Evolutionary conservation across 2,888 invertebrate genomes (phyloP), one percentile per base, ranked within the genome.

Genomic region (Seira musarum): DNA sequence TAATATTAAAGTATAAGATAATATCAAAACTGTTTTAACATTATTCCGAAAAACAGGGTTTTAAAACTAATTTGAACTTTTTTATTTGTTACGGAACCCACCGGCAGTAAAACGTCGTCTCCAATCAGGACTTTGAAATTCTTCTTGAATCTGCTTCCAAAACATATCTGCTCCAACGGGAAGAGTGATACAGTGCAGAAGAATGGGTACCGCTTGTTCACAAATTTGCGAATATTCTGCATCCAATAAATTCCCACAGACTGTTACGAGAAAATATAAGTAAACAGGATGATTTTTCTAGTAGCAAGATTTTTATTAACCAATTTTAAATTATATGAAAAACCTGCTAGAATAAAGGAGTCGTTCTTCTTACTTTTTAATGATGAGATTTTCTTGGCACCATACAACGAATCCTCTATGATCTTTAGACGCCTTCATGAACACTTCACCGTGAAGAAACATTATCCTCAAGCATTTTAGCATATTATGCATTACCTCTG

Each of bases 121-220:
- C 94, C 98, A 96, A 89, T 97, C 96, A 8, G 92, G 91, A 88
- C 93, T 94, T 86, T 97, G 96, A 90, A 99, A 99, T 88, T 96
- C 95, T 87, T 96, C 95, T 88, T 98, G 95, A 72, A 99, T 93
- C n/a, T 97, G 92, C 84, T 94, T 93, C 94, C 99, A 99, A 89
- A 99, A 96, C 64, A 97, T 95, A 89, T 98, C 98, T 0, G 96
- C 94, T 1, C 99, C 99, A 77, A 95, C 93, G 0, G 97, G 95
- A 82, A 99, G 91, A 0, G 98, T 97, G 82, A 99, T 94, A 88
- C 97, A 97, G 90, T 99, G 98, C 79, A 99, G 91, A 83, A 99
- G 90, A 73, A 99, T 91, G 0, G 98, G 97, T 30, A 97, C 97
- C 35, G 94, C 93, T 84, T 96, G 94, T 88, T 96, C 95, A 86